Evolutionary conservation across 2,888 invertebrate genomes (phyloP), one percentile per base, ranked within the genome.

Genomic region (Agrochola litura): DNA sequence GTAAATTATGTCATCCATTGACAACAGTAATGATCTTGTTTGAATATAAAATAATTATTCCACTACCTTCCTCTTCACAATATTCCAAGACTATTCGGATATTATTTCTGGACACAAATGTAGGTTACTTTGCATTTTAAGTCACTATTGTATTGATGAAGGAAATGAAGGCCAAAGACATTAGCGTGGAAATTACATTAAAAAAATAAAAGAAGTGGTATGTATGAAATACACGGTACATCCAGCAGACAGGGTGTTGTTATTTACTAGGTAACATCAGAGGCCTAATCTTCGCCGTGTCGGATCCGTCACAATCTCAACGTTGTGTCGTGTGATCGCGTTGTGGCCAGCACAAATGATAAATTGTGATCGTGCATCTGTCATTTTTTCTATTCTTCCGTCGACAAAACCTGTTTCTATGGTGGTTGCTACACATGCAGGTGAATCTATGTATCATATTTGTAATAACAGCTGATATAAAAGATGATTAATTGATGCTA

Each of bases 21-120:
- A 89, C 88, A 85, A 76, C 86, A 82, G 89, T 90, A 91, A 91
- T 88, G 90, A 92, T 86, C 88, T 89, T 89, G 90, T 91, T 89
- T 86, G 82, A 83, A 87, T 88, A 80, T 79, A 79, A 83, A 78
- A 85, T 75, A 84, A 84, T 83, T 79, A 83, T 84, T 84, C 54
- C 68, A 75, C 74, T 77, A 52, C 83, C 79, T 72, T 54, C 63
- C 58, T 64, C 68, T 81, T 54, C 56, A 64, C 37, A 58, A 10
- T 69, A 22, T 25, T 49, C 14, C 16, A 12, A 61, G 74, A 56
- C 73, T 63, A 68, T 82, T 72, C 58, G 30, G 25, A n/a, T 30
- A 49, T 56, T 52, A 77, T 77, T 52, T 65, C 43, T 73, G 37
- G 22, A 84, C 61, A 68, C 22, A 72, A 77, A 68, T 30, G 65